A percentile compares a stretch with the other conserved stretches of the same genome.
These are phyloP conservation scores for Eristalinus sepulchralis DNA, from an alignment of 2,888 invertebrate species.

Conservation along the genomic window DNA sequence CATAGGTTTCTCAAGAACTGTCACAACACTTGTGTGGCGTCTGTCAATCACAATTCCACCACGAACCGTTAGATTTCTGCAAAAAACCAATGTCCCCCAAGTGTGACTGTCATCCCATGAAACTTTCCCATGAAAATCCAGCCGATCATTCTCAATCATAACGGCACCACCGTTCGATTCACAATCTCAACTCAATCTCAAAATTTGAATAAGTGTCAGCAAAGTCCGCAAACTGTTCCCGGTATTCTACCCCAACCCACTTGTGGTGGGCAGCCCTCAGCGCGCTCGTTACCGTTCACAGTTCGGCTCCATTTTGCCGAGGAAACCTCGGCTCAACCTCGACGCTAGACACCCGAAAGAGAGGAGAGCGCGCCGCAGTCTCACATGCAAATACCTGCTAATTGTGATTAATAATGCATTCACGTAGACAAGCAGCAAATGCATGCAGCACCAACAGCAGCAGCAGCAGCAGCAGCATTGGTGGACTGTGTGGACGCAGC, in stretches of 20 bases:
- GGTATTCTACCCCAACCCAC: constrained; percentile 33
- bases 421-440: constrained; percentile 24
- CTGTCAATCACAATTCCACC: no score
- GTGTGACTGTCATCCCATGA: background rate
- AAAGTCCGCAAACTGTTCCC: constrained; percentile 41
- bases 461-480: background rate
- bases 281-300: constrained; percentile 7
- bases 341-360: background rate
- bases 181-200: constrained; percentile 20
- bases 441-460: background rate
- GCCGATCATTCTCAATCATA: background rate
- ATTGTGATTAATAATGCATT: constrained; percentile 65
- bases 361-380: constrained; percentile 5
- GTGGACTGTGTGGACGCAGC: constrained; percentile 10
- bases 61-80: no score
- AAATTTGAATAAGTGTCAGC: constrained; percentile 34
- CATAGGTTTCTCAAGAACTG: no score
- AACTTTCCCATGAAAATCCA: background rate
- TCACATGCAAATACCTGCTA: constrained; percentile 56
- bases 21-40: no score
- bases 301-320: constrained; percentile 5
- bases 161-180: constrained; percentile 23
- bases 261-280: background rate
- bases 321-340: constrained; percentile 24
- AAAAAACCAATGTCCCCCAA: background rate